Conservation (phyloP, 1,140 invertebrate genomes). For the Trinorchestia longiramus region DNA sequence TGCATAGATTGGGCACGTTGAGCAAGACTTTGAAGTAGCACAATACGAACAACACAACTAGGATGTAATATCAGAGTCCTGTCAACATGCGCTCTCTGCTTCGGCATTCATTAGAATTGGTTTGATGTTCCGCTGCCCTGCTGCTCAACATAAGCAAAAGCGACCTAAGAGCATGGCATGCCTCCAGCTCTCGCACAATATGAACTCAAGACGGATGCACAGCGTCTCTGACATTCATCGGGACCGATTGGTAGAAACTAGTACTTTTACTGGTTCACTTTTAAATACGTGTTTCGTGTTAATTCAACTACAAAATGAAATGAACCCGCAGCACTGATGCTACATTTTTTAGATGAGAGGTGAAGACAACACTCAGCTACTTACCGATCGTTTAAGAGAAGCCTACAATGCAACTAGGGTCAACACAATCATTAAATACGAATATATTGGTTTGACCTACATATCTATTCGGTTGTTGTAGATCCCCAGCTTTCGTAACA, state of each 20-base stretch:
- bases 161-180: neutral
- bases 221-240: neutral
- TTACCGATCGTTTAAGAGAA: neutral
- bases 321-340: neutral
- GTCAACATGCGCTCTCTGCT: neutral
- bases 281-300: neutral
- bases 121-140: slow-evolving; percentile 33
- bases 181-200: neutral
- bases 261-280: no score
- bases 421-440: neutral
- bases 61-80: neutral
- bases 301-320: neutral
- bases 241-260: no score
- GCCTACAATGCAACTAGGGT: neutral
- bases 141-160: neutral
- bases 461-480: no score
- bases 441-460: no score
- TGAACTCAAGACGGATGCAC: neutral
- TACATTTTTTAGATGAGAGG: neutral
- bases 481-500: no score
- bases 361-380: neutral
- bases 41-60: neutral
- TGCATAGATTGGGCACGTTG: slow-evolving; percentile 3
- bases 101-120: slow-evolving; percentile 33
- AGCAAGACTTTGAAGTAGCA: slow-evolving; percentile 36